Evolutionary conservation across 1,140 invertebrate genomes (phyloP).

Genomic region (Meloidogyne floridensis): DNA sequence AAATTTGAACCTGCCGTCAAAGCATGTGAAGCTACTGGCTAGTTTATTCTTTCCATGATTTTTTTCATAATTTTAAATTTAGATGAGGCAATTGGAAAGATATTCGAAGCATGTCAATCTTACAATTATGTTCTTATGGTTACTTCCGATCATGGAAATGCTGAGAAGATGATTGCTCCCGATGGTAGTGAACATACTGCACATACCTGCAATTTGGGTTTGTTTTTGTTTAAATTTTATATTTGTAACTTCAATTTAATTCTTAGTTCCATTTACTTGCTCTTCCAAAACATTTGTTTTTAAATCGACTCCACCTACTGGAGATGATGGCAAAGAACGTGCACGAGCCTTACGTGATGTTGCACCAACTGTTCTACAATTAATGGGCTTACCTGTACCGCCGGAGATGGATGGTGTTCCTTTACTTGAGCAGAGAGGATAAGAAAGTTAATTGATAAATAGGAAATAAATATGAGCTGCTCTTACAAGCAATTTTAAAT

Average conservation of each 20-base stretch:
- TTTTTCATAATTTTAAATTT: slow-evolving; percentile 27
- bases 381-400: slow-evolving; percentile 66
- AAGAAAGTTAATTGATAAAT: not conserved
- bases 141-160: slow-evolving; percentile 69
- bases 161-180: slow-evolving; percentile 68
- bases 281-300: slow-evolving; percentile 57
- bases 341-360: slow-evolving; percentile 68
- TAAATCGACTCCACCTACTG: slow-evolving; percentile 36
- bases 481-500: no score
- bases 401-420: slow-evolving; percentile 68
- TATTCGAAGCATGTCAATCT: slow-evolving; percentile 67
- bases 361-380: slow-evolving; percentile 65
- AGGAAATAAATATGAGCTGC: not conserved
- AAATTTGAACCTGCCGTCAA: slow-evolving; percentile 68
- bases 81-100: slow-evolving; percentile 64
- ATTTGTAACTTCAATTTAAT: not conserved
- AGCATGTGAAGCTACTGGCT: slow-evolving; percentile 68
- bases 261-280: slow-evolving; percentile 64
- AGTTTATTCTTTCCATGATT: not conserved
- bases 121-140: slow-evolving; percentile 67
- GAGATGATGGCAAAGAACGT: slow-evolving; percentile 42
- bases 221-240: slow-evolving; percentile 36
- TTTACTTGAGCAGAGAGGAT: slow-evolving; percentile 50
- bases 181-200: slow-evolving; percentile 68
- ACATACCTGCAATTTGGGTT: slow-evolving; percentile 67